Evolutionary conservation across 2,888 invertebrate species (phyloP).

Genomic region (Temnothorax unifasciatus): DNA sequence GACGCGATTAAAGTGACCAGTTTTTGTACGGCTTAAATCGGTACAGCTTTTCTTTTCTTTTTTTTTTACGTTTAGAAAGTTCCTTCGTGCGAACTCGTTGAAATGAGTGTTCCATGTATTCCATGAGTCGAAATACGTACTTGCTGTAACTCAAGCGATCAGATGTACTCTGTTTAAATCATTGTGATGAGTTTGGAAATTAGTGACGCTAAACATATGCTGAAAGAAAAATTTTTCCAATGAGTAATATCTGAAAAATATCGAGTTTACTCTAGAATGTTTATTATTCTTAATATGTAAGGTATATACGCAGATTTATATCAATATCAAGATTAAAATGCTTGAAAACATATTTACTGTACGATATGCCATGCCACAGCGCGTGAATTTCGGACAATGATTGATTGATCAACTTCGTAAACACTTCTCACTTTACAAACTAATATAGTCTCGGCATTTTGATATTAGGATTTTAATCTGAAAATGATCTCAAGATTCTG

Average conservation of each 20-base stretch:
- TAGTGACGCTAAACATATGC: not conserved
- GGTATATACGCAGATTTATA: too few species aligned
- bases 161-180: not conserved
- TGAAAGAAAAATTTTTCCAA: not conserved
- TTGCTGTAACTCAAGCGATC: not conserved
- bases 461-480: too few species aligned
- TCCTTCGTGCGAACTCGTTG: not conserved
- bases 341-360: not conserved
- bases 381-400: not conserved
- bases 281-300: not conserved
- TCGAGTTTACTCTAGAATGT: not conserved
- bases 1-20: not conserved
- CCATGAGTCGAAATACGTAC: not conserved
- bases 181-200: not conserved
- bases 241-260: not conserved
- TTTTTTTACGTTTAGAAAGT: slow-evolving; percentile 14
- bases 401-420: not conserved
- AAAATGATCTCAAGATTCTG: too few species aligned
- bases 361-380: not conserved
- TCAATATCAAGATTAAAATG: too few species aligned
- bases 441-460: not conserved
- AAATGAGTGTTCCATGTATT: not conserved
- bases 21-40: not conserved
- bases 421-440: not conserved
- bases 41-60: not conserved